A percentile compares a stretch with the other conserved stretches of the same genome.
Conservation (phyloP, 2,797 vertebrate species). For the Poecilia picta region DNA sequence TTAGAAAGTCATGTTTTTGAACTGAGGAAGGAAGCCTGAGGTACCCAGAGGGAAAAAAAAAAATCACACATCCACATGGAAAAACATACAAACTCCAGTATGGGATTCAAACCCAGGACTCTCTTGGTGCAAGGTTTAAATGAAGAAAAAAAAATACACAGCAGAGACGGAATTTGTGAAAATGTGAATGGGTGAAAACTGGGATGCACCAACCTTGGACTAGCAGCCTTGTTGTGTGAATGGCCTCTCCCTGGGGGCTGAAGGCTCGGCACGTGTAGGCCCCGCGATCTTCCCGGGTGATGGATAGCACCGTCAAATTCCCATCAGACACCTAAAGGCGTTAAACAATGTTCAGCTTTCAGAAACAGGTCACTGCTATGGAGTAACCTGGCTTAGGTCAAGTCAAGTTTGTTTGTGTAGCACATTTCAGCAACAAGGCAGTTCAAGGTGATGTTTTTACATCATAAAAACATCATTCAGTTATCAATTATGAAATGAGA, state of each 20-base stretch:
- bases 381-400: neutral
- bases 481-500: too few relatives aligned
- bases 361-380: neutral
- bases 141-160: neutral
- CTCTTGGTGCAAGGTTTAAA: neutral
- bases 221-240: conserved; percentile 95
- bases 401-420: too few relatives aligned
- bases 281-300: conserved; percentile 92
- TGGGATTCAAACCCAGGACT: neutral
- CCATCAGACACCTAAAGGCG: conserved; percentile 89
- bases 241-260: conserved; percentile 95
- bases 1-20: neutral
- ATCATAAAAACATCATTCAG: too few relatives aligned
- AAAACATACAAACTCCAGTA: neutral
- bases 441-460: too few relatives aligned
- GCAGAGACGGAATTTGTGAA: neutral
- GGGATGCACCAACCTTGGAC: conserved; percentile 86
- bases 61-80: neutral
- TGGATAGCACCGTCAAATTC: conserved; percentile 90
- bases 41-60: neutral
- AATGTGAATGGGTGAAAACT: neutral
- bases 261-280: conserved; percentile 95
- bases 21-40: neutral
- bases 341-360: neutral
- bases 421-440: too few relatives aligned